phyloP scores from a whole-genome alignment of 2,888 invertebrate genomes.

The Synergus umbraculus region DNA sequence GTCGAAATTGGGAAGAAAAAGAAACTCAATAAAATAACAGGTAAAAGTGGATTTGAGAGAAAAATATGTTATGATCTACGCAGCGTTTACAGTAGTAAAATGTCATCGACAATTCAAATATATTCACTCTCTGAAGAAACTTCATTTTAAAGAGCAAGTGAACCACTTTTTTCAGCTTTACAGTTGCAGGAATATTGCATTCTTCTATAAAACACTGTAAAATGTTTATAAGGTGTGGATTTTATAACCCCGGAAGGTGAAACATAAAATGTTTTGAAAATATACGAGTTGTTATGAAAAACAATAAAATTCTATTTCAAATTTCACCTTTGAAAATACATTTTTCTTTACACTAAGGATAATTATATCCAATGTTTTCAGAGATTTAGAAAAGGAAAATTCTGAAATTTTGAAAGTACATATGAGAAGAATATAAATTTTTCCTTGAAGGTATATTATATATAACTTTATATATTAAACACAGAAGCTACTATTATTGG shows the following conservation, averaged over 20 bases:
- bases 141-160: neutral
- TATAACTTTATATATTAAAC: too few relatives aligned
- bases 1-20: slow-evolving; percentile 7
- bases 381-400: too few relatives aligned
- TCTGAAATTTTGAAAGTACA: too few relatives aligned
- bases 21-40: slow-evolving; percentile 4
- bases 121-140: neutral
- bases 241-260: neutral
- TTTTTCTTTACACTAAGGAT: too few relatives aligned
- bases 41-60: slow-evolving; percentile 15
- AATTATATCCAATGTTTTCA: too few relatives aligned
- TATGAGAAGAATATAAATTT: too few relatives aligned
- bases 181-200: neutral
- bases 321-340: too few relatives aligned
- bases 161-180: neutral
- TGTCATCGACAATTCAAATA: neutral
- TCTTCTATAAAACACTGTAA: neutral
- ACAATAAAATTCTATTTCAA: too few relatives aligned
- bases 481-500: too few relatives aligned
- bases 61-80: neutral
- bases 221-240: neutral
- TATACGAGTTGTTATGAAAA: too few relatives aligned
- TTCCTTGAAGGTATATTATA: too few relatives aligned
- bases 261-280: neutral
- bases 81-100: neutral